phyloP scores from a whole-genome alignment of 2,797 vertebrate genomes.

The Onychomys arenicola region DNA sequence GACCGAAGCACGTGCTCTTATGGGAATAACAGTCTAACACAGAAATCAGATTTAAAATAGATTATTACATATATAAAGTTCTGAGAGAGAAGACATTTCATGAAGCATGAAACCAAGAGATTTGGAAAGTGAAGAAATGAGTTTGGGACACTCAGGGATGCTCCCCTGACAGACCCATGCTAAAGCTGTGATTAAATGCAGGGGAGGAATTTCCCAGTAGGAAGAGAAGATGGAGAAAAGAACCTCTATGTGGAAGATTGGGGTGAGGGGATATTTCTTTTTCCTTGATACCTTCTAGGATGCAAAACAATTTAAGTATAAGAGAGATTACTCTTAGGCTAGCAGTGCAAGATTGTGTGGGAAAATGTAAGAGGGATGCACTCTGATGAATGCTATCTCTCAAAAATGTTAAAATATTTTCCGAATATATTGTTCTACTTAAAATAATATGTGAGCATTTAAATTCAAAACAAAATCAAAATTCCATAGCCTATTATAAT shows the following conservation, averaged over 20 bases:
- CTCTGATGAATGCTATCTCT: not conserved
- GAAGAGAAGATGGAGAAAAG: not conserved
- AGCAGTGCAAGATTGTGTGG: not conserved
- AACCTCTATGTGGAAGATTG: not conserved
- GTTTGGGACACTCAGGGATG: not conserved
- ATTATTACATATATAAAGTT: not conserved
- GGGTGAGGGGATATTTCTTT: not conserved
- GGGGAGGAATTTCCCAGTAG: not conserved
- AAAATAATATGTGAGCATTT: not conserved
- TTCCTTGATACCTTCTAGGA: not conserved
- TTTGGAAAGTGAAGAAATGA: not conserved
- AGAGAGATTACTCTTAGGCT: not conserved
- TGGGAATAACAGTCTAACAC: not conserved
- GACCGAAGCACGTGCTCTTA: not conserved
- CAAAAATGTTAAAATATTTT: not conserved
- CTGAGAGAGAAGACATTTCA: not conserved
- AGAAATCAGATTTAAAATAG: slow-evolving; percentile 8
- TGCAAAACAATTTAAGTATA: not conserved
- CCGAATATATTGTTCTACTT: slow-evolving; percentile 11
- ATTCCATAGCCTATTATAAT: not conserved
- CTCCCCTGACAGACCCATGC: not conserved
- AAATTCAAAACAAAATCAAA: slow-evolving; percentile 9
- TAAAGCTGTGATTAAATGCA: slow-evolving; percentile 7
- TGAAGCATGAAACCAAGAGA: not conserved
- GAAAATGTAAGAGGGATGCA: not conserved